Conservation (phyloP, 2,797 vertebrate species). For the Leptatherina wallacei region DNA sequence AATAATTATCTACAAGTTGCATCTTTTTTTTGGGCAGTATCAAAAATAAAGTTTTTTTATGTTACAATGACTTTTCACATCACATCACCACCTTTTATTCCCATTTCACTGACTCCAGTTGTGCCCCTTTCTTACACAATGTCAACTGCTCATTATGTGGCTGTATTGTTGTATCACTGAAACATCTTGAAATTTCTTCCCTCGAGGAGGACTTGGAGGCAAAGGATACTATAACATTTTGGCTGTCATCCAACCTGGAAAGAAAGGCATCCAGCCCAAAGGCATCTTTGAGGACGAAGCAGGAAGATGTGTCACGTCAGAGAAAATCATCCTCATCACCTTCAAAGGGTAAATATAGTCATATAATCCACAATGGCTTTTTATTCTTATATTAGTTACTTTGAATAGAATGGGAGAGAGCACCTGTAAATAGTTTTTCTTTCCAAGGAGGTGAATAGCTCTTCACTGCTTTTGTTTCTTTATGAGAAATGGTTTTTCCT, state of each 20-base stretch:
- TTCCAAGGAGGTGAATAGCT: not conserved
- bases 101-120: slow-evolving; percentile 10
- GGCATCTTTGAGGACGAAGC: slow-evolving; percentile 49
- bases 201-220: slow-evolving; percentile 78
- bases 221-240: slow-evolving; percentile 86
- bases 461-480: slow-evolving; percentile 11
- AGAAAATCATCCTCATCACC: slow-evolving; percentile 76
- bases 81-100: slow-evolving; percentile 3
- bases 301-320: slow-evolving; percentile 50
- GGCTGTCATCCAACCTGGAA: slow-evolving; percentile 78
- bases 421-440: slow-evolving; percentile 10
- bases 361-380: slow-evolving; percentile 26
- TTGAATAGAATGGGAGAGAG: slow-evolving; percentile 7
- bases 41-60: slow-evolving; percentile 23
- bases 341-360: slow-evolving; percentile 61
- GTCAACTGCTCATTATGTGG: slow-evolving; percentile 11
- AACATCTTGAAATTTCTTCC: slow-evolving; percentile 29
- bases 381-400: slow-evolving; percentile 19
- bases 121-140: slow-evolving; percentile 3
- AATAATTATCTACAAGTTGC: slow-evolving; percentile 9
- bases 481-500: not conserved
- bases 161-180: slow-evolving; percentile 11
- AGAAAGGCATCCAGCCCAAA: slow-evolving; percentile 59
- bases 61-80: slow-evolving; percentile 26
- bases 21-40: slow-evolving; percentile 2